Evolutionary conservation across 2,797 vertebrate species (phyloP).

Genomic region (Octomys mimax): DNA sequence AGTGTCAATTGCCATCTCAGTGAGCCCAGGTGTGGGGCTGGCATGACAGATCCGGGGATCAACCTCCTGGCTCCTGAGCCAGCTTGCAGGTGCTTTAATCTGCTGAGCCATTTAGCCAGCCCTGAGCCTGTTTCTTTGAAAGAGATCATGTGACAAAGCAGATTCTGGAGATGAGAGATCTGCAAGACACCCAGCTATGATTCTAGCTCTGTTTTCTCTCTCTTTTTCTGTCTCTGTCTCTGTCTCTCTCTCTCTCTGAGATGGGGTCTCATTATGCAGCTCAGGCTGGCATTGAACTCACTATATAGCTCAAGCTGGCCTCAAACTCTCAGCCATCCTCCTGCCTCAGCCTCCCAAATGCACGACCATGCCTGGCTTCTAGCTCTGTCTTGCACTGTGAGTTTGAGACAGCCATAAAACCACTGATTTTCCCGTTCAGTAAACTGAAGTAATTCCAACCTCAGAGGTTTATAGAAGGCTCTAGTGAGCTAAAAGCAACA

Average conservation of each 20-base stretch:
- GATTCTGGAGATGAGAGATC: not conserved
- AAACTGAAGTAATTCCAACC: not conserved
- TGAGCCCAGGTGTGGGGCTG: too few species aligned
- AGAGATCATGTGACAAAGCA: not conserved
- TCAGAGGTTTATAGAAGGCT: not conserved
- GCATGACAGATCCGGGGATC: too few species aligned
- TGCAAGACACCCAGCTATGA: constrained; percentile 8
- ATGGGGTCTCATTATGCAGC: not conserved
- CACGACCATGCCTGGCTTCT: not conserved
- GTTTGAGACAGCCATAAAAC: constrained; percentile 12
- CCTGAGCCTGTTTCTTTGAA: not conserved
- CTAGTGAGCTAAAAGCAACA: not conserved
- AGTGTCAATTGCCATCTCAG: too few species aligned
- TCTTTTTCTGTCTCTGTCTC: too few species aligned
- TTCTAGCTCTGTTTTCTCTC: not conserved
- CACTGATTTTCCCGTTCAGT: not conserved
- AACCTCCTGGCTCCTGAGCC: too few species aligned
- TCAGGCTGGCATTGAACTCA: not conserved
- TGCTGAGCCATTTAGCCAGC: too few species aligned
- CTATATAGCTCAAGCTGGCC: not conserved
- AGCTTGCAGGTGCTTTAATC: too few species aligned
- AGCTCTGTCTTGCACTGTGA: constrained; percentile 8
- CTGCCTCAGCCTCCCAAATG: not conserved
- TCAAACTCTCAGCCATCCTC: not conserved
- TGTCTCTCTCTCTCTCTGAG: not conserved